Evolutionary conservation across 1,140 invertebrate genomes (phyloP), one percentile per base, ranked within the genome.

Genomic region (Eurosta solidaginis): DNA sequence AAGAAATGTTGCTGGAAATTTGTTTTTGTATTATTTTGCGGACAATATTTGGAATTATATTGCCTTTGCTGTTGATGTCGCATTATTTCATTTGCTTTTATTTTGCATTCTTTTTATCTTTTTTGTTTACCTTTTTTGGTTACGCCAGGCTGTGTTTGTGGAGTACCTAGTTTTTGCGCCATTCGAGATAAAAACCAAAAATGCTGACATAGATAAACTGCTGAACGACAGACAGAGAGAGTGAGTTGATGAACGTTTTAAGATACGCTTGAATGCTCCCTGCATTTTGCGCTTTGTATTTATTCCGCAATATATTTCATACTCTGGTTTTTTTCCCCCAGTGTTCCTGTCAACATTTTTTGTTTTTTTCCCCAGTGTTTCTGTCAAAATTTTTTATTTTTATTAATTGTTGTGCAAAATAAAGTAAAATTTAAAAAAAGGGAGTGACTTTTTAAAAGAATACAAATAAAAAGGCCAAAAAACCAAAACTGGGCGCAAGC

Each of bases 141-240:
- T 12, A 27, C 27, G 27, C 27, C 17, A 29, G 9, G 52, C 17
- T 29, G 5, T 29, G 52, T 54, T 63, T 63, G 59, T 33, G 40
- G 36, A 63, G 29, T 36, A n/a, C n/a, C 33, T 7, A 40, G 14
- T 63, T 59, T 63, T 63, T 63, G 59, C 36, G 2, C 59, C 59
- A 68, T 68, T 68, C 36, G 27, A 68, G 29, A 68, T 68, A 68
- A 68, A 42, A n/a, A 68, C 59, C 33, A 5, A 68, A 68, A 68
- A 68, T 20, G 59, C 59, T 68, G 59, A 68, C 59, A 68, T 68
- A 68, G 40, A 68, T 68, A 68, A 68, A 42, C 59, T 27, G 59
- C 27, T 42, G 59, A 42, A 68, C 59, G 59, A 68, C 33, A 68
- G 9, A 68, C 33, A n/a, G n/a, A n/a, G n/a, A n/a, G n/a, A n/a